A percentile compares a stretch with the other conserved stretches of the same genome.
Evolutionary conservation across 2,888 invertebrate genomes (phyloP).

Genomic region (Matsumyia berberina): DNA sequence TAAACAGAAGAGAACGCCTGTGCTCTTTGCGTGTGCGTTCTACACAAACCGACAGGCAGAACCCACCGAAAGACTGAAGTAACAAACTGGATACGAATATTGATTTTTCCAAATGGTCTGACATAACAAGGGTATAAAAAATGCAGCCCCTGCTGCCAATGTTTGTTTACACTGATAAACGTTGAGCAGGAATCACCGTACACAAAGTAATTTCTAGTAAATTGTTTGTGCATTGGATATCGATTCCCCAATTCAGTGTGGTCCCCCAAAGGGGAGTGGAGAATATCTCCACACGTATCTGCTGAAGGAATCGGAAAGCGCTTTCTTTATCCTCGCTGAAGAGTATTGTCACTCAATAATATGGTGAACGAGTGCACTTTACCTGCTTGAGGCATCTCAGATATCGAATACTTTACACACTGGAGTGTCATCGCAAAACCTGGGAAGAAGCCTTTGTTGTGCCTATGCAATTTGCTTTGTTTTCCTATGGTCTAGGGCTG

Average conservation of each 20-base stretch:
- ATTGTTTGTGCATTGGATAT: constrained; percentile 26
- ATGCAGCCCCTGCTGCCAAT: constrained; percentile 38
- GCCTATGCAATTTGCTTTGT: neutral
- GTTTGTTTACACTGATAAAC: constrained; percentile 56
- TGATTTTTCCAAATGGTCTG: constrained; percentile 60
- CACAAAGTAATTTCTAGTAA: constrained; percentile 41
- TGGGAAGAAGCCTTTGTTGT: constrained; percentile 32
- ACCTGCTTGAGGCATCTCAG: constrained; percentile 67
- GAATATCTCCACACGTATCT: constrained; percentile 26
- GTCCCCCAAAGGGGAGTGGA: neutral
- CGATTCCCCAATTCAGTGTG: constrained; percentile 18
- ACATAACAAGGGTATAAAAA: constrained; percentile 17
- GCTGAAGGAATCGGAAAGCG: constrained; percentile 44
- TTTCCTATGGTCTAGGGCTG: neutral
- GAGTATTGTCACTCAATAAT: constrained; percentile 66
- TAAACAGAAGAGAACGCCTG: constrained; percentile 57
- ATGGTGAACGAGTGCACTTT: constrained; percentile 67
- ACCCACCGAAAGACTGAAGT: constrained; percentile 19
- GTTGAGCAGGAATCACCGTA: neutral
- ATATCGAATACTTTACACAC: constrained; percentile 61
- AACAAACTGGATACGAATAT: constrained; percentile 47
- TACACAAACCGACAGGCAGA: constrained; percentile 15
- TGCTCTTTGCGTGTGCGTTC: constrained; percentile 76
- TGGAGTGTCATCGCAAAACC: neutral
- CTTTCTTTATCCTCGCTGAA: constrained; percentile 48